A percentile compares a stretch with the other conserved stretches of the same genome.
phyloP scores from a whole-genome alignment of 1,140 invertebrate species.

The Cydia pomonella region DNA sequence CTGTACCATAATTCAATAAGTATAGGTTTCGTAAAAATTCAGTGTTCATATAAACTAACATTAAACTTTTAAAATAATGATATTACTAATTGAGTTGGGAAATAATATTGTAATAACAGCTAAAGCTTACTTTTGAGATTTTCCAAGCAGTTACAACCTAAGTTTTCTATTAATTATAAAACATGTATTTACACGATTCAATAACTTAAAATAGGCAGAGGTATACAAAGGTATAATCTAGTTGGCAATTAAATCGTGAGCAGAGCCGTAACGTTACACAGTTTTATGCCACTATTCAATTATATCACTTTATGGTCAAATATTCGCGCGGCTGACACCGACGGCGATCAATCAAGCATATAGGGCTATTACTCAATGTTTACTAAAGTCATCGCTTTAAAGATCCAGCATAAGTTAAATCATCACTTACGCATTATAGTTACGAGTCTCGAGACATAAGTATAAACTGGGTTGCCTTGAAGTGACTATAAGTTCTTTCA shows the following conservation, averaged over 20 bases:
- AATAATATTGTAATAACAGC: no score
- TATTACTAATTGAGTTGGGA: no score
- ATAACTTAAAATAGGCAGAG: not conserved
- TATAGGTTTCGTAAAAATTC: no score
- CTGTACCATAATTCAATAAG: no score
- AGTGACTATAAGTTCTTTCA: not conserved
- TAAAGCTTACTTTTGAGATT: not conserved
- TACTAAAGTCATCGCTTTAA: not conserved
- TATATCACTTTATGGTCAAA: slow-evolving; percentile 25
- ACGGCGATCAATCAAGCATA: slow-evolving; percentile 39
- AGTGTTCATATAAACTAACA: no score
- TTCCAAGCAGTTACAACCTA: not conserved
- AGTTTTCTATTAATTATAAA: not conserved
- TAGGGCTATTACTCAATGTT: slow-evolving; percentile 30
- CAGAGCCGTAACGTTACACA: not conserved
- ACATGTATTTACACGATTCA: not conserved
- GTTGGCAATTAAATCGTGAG: not conserved
- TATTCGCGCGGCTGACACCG: not conserved
- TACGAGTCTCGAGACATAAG: not conserved
- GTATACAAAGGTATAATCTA: not conserved
- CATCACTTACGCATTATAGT: not conserved
- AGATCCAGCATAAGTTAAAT: not conserved
- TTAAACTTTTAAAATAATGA: no score
- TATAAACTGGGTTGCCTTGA: not conserved
- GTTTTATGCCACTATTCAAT: not conserved